A percentile compares a stretch with the other conserved stretches of the same genome.
phyloP scores from a whole-genome alignment of 2,113 vertebrate species.

The Leiothrix lutea region DNA sequence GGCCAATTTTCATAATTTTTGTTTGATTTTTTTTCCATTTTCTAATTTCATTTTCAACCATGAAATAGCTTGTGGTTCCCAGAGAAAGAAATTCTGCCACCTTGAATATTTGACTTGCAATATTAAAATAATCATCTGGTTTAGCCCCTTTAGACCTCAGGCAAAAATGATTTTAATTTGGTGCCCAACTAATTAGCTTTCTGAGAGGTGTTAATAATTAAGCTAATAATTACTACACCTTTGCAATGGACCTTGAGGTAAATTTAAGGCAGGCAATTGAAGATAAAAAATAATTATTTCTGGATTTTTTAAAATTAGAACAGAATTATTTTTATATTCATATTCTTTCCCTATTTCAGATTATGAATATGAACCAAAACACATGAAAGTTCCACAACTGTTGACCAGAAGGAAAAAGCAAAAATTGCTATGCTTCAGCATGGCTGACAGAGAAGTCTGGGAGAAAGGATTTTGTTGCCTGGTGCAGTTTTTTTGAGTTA shows the following conservation, averaged over 20 bases:
- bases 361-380: not conserved
- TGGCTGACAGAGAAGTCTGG: not conserved
- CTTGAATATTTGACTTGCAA: constrained; percentile 10
- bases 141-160: not conserved
- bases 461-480: not conserved
- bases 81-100: not conserved
- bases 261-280: not conserved
- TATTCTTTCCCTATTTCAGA: not conserved
- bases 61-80: not conserved
- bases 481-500: not conserved
- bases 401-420: not conserved
- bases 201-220: constrained; percentile 22
- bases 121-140: not conserved
- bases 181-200: not conserved
- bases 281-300: not conserved
- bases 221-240: constrained; percentile 24
- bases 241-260: constrained; percentile 9
- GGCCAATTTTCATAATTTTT: not conserved
- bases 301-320: not conserved
- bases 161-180: not conserved
- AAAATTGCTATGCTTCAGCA: not conserved
- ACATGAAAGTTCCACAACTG: not conserved
- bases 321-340: not conserved
- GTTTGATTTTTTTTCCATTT: not conserved
- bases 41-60: not conserved